Evolutionary conservation across 2,797 vertebrate species (phyloP), one percentile per base, ranked within the genome.

Genomic region (Peromyscus attwateri): DNA sequence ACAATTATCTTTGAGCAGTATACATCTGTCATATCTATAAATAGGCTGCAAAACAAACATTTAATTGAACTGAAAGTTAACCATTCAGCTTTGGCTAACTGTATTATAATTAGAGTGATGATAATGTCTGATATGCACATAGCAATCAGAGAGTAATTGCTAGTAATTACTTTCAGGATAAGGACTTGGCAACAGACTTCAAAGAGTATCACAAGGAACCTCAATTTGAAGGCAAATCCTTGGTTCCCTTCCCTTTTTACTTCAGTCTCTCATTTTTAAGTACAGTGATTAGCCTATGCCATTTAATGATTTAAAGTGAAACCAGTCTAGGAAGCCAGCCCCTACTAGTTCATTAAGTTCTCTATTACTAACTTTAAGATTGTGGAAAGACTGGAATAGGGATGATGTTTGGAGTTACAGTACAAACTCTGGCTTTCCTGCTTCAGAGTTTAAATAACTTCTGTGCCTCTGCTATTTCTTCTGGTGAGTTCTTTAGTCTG

Each of bases 61-160:
- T 83, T 66, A 85, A 95, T 95, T 95, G 91, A 96, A 94, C 71
- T 84, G 94, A 97, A 97, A 96, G 97, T 92, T 96, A 97, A 97
- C 97, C 97, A 77, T 97, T 97, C 95, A 80, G 84, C 91, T 97
- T 95, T 96, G 97, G 95, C 96, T 97, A 96, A 95, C 97, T 96
- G 82, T 97, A 94, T 97, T 97, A 66, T 97, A 98, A 97, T 98
- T 97, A 97, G 95, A 96, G 81, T 97, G 96, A 97, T 97, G 93
- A 92, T 96, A 85, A 92, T 95, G 96, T 95, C 93, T 97, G 91
- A 94, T 81, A 71, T 96, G 97, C 96, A 97, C 95, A 95, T 87
- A 95, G 95, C 97, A 97, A 97, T 98, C 97, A 93, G 91, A 95
- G 92, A 87, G 84, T 97, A 96, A 97, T 97, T 95, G 95, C 92